These are phyloP conservation scores for Labeo calbasu DNA, from an alignment of 2,797 vertebrate genomes.

Conservation along the genomic window DNA sequence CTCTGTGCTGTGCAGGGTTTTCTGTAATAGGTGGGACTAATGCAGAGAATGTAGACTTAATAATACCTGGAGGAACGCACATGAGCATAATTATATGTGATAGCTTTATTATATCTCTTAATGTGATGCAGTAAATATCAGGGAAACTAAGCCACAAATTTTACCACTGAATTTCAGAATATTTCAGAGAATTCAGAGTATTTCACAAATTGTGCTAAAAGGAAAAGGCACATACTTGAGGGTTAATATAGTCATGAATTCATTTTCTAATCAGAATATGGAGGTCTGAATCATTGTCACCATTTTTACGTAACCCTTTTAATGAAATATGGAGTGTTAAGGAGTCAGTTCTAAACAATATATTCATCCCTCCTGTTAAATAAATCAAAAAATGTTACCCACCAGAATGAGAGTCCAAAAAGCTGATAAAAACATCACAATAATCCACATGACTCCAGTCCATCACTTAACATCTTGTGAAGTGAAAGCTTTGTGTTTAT, in stretches of 20 bases:
- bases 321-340: background rate
- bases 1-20: background rate
- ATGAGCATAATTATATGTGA: conserved; percentile 5
- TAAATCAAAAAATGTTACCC: too few species aligned
- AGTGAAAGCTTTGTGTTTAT: too few species aligned
- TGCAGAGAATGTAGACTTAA: background rate
- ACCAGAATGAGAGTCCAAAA: too few species aligned
- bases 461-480: too few species aligned
- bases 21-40: background rate
- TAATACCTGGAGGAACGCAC: background rate
- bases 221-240: background rate
- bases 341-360: background rate
- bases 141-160: background rate
- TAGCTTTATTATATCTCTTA: background rate
- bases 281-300: background rate
- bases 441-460: too few species aligned
- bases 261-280: background rate
- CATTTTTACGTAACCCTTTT: background rate
- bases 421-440: too few species aligned
- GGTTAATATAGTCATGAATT: background rate
- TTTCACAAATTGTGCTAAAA: background rate
- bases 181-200: background rate
- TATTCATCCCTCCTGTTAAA: background rate
- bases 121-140: background rate
- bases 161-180: background rate